These are phyloP conservation scores for Setophaga petechia DNA, from an alignment of 2,113 vertebrate genomes.

Conservation along the genomic window DNA sequence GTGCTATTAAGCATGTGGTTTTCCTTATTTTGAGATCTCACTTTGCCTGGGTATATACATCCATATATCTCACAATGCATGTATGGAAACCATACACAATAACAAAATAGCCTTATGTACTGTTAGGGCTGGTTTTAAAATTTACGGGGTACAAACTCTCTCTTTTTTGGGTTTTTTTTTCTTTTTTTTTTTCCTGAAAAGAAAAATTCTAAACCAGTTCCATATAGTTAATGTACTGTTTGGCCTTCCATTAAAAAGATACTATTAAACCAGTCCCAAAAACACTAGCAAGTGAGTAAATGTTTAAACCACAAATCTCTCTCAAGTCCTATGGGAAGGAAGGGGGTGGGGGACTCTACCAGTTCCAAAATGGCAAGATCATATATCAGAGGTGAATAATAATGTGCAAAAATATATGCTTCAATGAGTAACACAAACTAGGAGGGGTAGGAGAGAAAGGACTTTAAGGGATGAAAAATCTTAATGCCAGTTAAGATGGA, in stretches of 20 bases:
- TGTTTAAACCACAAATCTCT: slow-evolving; percentile 65
- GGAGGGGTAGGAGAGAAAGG: neutral
- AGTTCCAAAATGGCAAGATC: slow-evolving; percentile 63
- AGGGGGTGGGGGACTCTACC: slow-evolving; percentile 24
- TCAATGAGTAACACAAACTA: slow-evolving; percentile 28
- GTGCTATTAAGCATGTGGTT: slow-evolving; percentile 67
- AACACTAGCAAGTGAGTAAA: slow-evolving; percentile 64
- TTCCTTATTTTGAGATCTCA: slow-evolving; percentile 60
- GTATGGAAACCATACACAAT: slow-evolving; percentile 70
- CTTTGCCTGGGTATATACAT: slow-evolving; percentile 28
- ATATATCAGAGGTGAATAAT: slow-evolving; percentile 62
- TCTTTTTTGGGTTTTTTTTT: neutral
- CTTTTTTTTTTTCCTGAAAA: slow-evolving; percentile 20
- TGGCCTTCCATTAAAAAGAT: slow-evolving; percentile 70
- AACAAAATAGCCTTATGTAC: slow-evolving; percentile 55
- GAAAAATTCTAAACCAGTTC: slow-evolving; percentile 56
- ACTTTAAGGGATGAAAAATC: slow-evolving; percentile 9
- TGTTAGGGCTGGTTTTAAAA: slow-evolving; percentile 66
- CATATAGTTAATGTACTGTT: slow-evolving; percentile 70
- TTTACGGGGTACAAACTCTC: slow-evolving; percentile 61
- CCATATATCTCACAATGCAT: slow-evolving; percentile 58
- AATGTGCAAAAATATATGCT: slow-evolving; percentile 58
- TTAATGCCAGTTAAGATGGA: neutral
- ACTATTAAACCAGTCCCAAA: slow-evolving; percentile 65
- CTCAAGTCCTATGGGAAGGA: slow-evolving; percentile 53